Percentiles rank a stretch among this genome's conserved stretches.
Conservation (phyloP, 2,113 vertebrate genomes). For the Rhipidura dahli region DNA sequence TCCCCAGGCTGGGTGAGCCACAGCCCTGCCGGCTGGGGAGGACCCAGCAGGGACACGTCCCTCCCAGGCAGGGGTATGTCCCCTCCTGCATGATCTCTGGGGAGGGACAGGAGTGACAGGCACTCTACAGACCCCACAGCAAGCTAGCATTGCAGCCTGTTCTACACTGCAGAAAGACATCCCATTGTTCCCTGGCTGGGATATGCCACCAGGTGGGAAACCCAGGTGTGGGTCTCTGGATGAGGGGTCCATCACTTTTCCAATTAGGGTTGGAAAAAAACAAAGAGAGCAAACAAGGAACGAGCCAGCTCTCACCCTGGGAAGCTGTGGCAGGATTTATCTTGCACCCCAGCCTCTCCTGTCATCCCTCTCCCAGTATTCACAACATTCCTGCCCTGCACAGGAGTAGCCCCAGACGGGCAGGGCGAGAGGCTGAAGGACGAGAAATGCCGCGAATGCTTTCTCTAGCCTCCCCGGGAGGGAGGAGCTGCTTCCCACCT, state of each 20-base stretch:
- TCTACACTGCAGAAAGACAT: background rate
- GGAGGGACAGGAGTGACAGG: background rate
- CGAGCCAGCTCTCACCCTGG: background rate
- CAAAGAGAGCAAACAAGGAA: background rate
- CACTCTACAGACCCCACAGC: background rate
- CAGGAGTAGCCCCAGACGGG: background rate
- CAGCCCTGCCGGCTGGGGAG: background rate
- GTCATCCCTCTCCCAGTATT: background rate
- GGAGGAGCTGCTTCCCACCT: constrained; percentile 41
- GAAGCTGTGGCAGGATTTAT: background rate
- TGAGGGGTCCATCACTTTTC: background rate
- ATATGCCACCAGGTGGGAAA: background rate
- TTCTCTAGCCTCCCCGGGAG: background rate
- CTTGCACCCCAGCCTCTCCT: background rate
- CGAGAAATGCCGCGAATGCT: constrained; percentile 32
- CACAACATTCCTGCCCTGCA: background rate
- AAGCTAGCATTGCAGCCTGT: accelerated
- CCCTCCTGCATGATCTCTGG: background rate
- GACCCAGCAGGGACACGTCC: background rate
- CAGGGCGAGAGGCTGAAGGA: background rate
- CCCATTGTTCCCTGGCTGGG: background rate
- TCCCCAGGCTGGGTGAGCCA: constrained; percentile 26
- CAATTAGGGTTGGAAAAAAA: background rate
- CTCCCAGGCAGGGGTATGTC: background rate
- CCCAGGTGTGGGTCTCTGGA: accelerated